These are phyloP conservation scores for Parotia lawesii DNA, from an alignment of 2,113 vertebrate species.

Conservation along the genomic window DNA sequence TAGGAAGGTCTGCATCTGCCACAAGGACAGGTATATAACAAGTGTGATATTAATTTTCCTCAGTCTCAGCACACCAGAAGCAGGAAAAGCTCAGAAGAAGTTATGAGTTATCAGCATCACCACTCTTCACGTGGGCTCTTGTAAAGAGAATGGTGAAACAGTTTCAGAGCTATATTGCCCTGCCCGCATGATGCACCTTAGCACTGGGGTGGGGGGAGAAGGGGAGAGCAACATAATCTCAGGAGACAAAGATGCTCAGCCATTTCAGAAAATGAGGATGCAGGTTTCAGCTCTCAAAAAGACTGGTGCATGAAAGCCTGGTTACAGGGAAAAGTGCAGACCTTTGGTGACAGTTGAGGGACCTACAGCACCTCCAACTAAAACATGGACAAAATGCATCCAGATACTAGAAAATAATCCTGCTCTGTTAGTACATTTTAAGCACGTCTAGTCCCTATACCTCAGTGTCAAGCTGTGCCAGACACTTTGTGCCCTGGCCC, in stretches of 20 bases:
- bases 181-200: fast-evolving
- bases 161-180: background rate
- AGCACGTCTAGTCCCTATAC: background rate
- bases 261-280: background rate
- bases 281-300: background rate
- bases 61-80: background rate
- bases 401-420: background rate
- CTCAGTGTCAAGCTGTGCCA: background rate
- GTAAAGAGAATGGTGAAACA: background rate
- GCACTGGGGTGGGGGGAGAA: background rate
- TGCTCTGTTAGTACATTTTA: background rate
- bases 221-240: fast-evolving
- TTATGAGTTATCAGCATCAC: background rate
- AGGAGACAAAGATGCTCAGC: background rate
- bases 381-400: background rate
- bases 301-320: background rate
- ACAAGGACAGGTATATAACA: background rate
- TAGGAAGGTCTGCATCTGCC: background rate
- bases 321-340: background rate
- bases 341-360: background rate
- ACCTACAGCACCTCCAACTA: background rate
- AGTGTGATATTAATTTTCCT: background rate
- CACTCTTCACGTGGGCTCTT: background rate
- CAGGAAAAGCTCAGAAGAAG: background rate
- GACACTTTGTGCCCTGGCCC: background rate